Evolutionary conservation across 2,113 vertebrate species (phyloP).

Genomic region (Charina bottae): DNA sequence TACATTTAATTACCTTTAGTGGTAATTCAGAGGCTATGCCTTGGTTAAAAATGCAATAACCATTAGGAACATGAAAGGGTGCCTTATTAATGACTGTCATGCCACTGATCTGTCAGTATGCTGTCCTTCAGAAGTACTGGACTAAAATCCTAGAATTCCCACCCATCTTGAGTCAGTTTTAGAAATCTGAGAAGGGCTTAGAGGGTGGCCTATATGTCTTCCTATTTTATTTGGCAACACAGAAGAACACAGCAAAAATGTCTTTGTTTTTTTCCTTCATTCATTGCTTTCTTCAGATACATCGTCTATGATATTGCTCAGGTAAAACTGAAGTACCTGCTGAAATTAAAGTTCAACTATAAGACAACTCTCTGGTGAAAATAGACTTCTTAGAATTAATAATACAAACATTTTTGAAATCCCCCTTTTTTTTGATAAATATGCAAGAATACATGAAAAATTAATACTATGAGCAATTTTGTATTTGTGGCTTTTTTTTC

Average conservation of each 20-base stretch:
- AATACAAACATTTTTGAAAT: constrained; percentile 53
- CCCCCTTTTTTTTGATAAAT: constrained; percentile 56
- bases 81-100: neutral
- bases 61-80: neutral
- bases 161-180: neutral
- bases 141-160: neutral
- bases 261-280: constrained; percentile 57
- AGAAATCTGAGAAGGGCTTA: neutral
- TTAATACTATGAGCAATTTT: constrained; percentile 53
- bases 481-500: constrained; percentile 45
- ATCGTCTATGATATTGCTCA: constrained; percentile 97
- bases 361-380: constrained; percentile 93
- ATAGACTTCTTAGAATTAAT: constrained; percentile 54
- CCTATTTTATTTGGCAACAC: neutral
- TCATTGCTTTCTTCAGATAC: constrained; percentile 78
- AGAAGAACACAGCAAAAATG: neutral
- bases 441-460: constrained; percentile 44
- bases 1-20: neutral
- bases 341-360: constrained; percentile 98
- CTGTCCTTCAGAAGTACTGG: neutral
- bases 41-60: neutral
- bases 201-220: neutral
- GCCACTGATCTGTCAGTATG: neutral
- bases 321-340: constrained; percentile 94
- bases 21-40: neutral